A percentile compares a stretch with the other conserved stretches of the same genome.
phyloP scores from a whole-genome alignment of 2,888 invertebrate genomes.

The Calameuta idolon region DNA sequence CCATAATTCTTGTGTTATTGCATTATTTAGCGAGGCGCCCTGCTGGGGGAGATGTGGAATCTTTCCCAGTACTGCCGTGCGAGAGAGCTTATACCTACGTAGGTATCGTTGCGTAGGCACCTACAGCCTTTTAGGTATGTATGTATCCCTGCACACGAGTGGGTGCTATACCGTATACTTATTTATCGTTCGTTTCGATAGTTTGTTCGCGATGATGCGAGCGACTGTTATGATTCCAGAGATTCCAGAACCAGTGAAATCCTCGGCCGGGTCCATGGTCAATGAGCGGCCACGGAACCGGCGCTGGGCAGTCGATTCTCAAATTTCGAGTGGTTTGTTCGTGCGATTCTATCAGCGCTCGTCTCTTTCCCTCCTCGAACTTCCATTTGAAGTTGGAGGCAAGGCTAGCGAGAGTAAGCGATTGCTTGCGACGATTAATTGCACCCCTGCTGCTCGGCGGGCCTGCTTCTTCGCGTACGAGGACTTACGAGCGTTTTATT shows the following conservation, averaged over 20 bases:
- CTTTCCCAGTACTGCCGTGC: conserved; percentile 33
- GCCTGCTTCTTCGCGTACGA: conserved; percentile 15
- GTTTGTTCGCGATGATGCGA: neutral
- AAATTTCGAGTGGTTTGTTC: neutral
- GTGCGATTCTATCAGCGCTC: neutral
- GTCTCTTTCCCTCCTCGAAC: neutral
- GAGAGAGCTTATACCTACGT: conserved; percentile 18
- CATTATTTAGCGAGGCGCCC: conserved; percentile 63
- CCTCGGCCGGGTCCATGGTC: neutral
- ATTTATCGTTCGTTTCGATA: conserved; percentile 2
- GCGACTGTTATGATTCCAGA: neutral
- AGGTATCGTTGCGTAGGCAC: conserved; percentile 1
- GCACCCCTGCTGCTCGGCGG: conserved; percentile 46
- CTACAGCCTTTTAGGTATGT: neutral
- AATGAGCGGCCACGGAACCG: neutral
- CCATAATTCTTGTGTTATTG: conserved; percentile 65
- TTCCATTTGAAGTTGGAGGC: neutral
- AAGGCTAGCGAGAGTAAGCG: conserved; percentile 30
- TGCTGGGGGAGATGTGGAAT: conserved; percentile 55
- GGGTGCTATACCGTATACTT: conserved; percentile 3
- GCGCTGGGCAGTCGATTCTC: neutral
- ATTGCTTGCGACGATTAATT: conserved; percentile 54
- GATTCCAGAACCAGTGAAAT: neutral
- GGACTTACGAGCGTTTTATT: conserved; percentile 35
- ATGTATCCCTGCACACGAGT: neutral